Evolutionary conservation across 2,888 invertebrate species (phyloP).

Genomic region (Trichogramma evanescens): DNA sequence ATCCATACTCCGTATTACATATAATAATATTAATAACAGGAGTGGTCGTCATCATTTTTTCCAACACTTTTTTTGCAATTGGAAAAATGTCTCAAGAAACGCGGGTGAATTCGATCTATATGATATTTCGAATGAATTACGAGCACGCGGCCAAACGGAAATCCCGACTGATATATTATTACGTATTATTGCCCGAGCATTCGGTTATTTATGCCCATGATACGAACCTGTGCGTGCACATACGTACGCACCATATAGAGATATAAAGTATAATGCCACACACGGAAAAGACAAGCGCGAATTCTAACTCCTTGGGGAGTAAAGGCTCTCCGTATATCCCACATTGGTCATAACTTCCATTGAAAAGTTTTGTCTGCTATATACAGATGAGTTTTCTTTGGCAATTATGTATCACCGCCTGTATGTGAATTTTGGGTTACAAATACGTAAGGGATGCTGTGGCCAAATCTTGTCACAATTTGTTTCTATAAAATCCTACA

Average conservation of each 20-base stretch:
- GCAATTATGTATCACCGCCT: too few species aligned
- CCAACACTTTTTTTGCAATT: constrained; percentile 8
- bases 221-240: constrained; percentile 45
- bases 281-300: too few species aligned
- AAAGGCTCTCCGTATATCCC: constrained; percentile 14
- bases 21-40: constrained; percentile 5
- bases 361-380: constrained; percentile 23
- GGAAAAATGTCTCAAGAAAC: constrained; percentile 9
- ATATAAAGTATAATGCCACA: too few species aligned
- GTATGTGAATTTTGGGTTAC: too few species aligned
- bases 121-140: constrained; percentile 39
- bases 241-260: neutral
- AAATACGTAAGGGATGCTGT: too few species aligned
- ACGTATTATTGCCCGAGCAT: constrained; percentile 47
- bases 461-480: too few species aligned
- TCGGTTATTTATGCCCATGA: constrained; percentile 49
- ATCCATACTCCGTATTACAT: neutral
- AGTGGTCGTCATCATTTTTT: constrained; percentile 6
- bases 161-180: constrained; percentile 50
- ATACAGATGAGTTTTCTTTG: too few species aligned
- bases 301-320: neutral
- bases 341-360: constrained; percentile 44
- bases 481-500: too few species aligned
- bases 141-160: constrained; percentile 46
- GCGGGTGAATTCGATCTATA: neutral